Evolutionary conservation across 2,888 invertebrate species (phyloP).

Genomic region (Hydrotaea diabolus): DNA sequence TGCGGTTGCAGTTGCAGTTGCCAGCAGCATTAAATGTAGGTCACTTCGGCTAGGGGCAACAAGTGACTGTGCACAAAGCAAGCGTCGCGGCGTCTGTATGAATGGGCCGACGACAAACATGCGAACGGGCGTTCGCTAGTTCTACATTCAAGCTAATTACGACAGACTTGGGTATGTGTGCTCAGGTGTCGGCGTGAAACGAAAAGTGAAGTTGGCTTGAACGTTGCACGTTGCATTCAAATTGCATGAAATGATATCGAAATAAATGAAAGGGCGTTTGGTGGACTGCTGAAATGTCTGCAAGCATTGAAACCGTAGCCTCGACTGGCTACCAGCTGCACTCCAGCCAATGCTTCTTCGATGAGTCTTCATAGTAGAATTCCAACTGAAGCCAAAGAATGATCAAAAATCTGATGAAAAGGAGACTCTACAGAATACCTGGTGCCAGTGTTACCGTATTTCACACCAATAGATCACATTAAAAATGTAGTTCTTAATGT

Average conservation of each 20-base stretch:
- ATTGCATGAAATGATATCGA: background rate
- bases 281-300: background rate
- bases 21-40: constrained; percentile 7
- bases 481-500: too few species aligned
- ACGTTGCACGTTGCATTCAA: background rate
- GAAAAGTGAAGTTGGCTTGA: background rate
- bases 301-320: background rate
- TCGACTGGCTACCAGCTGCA: background rate
- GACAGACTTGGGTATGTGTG: background rate
- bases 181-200: background rate
- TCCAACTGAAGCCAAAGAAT: too few species aligned
- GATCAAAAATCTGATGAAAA: too few species aligned
- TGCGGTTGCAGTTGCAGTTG: constrained; percentile 23
- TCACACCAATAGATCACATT: too few species aligned
- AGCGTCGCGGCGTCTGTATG: background rate
- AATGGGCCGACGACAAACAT: too few species aligned
- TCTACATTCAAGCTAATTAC: background rate
- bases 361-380: too few species aligned
- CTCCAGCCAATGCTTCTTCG: background rate
- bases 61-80: background rate
- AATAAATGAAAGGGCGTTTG: constrained; percentile 5
- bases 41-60: background rate
- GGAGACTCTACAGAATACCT: too few species aligned
- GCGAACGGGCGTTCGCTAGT: background rate
- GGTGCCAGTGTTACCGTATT: too few species aligned